Conservation (phyloP, 2,797 vertebrate species). For the Glyptemys insculpta region DNA sequence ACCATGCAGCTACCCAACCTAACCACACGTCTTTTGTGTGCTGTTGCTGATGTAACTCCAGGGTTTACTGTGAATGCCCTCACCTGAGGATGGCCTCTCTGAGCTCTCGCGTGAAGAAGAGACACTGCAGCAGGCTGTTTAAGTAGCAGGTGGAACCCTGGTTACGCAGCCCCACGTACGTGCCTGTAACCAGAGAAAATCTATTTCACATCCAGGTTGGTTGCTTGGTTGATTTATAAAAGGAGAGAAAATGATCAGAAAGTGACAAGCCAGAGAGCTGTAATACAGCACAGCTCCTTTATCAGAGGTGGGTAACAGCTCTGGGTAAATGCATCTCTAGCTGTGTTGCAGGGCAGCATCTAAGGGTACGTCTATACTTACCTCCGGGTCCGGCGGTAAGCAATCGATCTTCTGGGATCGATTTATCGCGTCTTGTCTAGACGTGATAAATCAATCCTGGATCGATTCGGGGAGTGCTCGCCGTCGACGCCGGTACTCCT, state of each 20-base stretch:
- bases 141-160: not conserved
- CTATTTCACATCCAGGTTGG: not conserved
- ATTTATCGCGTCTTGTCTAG: no score
- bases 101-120: not conserved
- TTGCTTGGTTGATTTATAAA: not conserved
- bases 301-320: not conserved
- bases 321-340: not conserved
- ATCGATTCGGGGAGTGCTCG: no score
- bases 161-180: not conserved
- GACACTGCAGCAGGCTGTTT: not conserved
- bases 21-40: no score
- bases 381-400: no score
- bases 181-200: not conserved
- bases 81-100: not conserved
- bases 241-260: not conserved
- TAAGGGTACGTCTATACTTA: no score
- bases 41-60: not conserved
- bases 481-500: no score
- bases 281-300: not conserved
- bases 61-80: not conserved
- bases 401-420: no score
- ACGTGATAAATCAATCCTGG: no score
- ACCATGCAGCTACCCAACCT: not conserved
- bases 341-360: no score
- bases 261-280: not conserved